A percentile compares a stretch with the other conserved stretches of the same genome.
Evolutionary conservation across 2,797 vertebrate species (phyloP).

Genomic region (Pseudopleuronectes americanus): DNA sequence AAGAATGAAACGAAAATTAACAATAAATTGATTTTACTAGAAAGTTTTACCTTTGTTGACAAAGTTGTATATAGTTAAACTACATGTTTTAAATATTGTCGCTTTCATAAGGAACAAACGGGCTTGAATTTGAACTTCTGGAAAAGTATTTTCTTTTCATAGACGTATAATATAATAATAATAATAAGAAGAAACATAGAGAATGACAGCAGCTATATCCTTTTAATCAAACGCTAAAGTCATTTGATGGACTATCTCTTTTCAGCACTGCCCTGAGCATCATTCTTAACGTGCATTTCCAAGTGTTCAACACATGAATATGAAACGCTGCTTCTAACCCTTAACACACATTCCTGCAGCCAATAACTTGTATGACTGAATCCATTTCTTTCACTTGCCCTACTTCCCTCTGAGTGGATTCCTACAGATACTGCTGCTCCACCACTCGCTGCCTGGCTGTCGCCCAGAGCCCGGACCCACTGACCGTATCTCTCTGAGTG

Average conservation of each 20-base stretch:
- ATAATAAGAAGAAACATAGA: not conserved
- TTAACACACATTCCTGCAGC: constrained; percentile 15
- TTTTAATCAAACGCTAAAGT: not conserved
- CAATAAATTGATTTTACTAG: too few relatives aligned
- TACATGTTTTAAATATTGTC: too few relatives aligned
- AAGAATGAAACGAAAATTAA: too few relatives aligned
- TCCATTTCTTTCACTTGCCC: constrained; percentile 38
- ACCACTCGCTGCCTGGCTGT: constrained; percentile 20
- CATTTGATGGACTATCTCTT: not conserved
- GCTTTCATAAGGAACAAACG: too few relatives aligned
- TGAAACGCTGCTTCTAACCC: constrained; percentile 9
- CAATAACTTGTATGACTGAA: constrained; percentile 30
- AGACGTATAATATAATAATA: not conserved
- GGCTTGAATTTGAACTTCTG: too few relatives aligned
- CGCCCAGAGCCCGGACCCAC: constrained; percentile 4
- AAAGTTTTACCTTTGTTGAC: too few relatives aligned
- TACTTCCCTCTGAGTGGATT: constrained; percentile 41
- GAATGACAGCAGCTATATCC: not conserved
- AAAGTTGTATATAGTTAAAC: too few relatives aligned
- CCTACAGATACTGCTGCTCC: not conserved
- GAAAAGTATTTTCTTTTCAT: not conserved
- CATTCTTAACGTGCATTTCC: too few relatives aligned
- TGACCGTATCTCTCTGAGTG: constrained; percentile 6
- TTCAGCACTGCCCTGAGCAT: not conserved
- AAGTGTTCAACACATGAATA: not conserved